phyloP scores from a whole-genome alignment of 2,113 vertebrate species.

The Agelaius phoeniceus region DNA sequence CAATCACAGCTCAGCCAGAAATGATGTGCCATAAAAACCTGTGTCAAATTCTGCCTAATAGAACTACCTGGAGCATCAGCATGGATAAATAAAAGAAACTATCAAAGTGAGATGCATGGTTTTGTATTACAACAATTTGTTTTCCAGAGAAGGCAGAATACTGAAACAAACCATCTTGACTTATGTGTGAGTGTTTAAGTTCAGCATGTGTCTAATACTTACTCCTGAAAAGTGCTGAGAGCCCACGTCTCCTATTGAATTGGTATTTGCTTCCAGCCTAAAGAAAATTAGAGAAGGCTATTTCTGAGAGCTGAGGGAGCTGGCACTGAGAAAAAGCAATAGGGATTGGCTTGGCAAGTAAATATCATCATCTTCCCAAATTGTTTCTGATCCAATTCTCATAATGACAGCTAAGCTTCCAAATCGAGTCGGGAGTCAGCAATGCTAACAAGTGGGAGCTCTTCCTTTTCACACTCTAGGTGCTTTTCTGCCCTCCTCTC shows the following conservation, averaged over 20 bases:
- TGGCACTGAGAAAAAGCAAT: conserved; percentile 7
- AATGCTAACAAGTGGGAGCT: background rate
- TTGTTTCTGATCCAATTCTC: conserved; percentile 57
- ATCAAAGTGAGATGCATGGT: background rate
- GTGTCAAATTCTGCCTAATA: conserved; percentile 21
- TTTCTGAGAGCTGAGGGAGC: conserved; percentile 42
- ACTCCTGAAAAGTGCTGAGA: conserved; percentile 32
- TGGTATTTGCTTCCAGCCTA: conserved; percentile 20
- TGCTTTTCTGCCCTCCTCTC: background rate
- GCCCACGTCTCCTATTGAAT: background rate
- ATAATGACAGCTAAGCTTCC: conserved; percentile 57
- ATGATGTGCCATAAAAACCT: conserved; percentile 21
- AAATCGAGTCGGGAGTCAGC: conserved; percentile 34
- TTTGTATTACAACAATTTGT: conserved; percentile 13
- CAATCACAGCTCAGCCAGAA: background rate
- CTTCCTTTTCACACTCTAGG: background rate
- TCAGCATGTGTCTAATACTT: background rate
- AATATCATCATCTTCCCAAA: conserved; percentile 51
- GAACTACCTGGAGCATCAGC: background rate
- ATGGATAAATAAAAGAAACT: conserved; percentile 11
- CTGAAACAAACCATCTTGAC: conserved; percentile 14
- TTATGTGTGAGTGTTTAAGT: conserved; percentile 21
- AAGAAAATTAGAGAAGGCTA: conserved; percentile 47
- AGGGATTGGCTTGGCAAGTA: conserved; percentile 54
- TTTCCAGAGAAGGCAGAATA: background rate